Base-by-base conservation (phyloP, 2,888 invertebrate species). In the Euclidia mi region DNA sequence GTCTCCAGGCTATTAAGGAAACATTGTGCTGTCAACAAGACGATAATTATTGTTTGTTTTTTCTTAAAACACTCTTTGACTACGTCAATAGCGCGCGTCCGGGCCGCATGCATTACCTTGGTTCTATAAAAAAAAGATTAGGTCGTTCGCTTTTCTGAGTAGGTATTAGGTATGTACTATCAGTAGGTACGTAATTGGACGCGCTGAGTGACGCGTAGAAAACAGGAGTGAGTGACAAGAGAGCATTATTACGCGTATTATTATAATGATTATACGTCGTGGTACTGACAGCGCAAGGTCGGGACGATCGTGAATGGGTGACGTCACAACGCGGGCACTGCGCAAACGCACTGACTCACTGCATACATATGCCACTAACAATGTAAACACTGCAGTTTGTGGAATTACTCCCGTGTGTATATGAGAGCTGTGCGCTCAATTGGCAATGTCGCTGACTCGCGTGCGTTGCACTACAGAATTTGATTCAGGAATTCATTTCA, bases 271-370 rank as follows among this genome's bases (percentile, higher is more conserved):
- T 34, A 34, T 34, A 3, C 43, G 55, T 45, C 20, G 15, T 18
- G 38, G 37, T 17, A 34, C 31, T 4, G 48, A 34, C 65, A 18
- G 11, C 40, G 11, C 48, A 48, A 48, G 48, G 48, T 28, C 35
- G 31, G 47, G 29, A 18, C 32, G 18, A 32, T 20, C 20, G n/a
- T 48, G 48, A 48, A 48, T 48, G 48, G 31, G 18, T 41, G 40
- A 48, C 48, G 48, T 38, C 47, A 38, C 32, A 1, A 2, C 9
- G 17, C 11, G 11, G 6, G 12, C 38, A 29, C 37, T 28, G 3
- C 17, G 9, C 29, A 2, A 3, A n/a, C 47, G 38, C 17, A 18
- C 35, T 46, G 46, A 46, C 46, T 46, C 34, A 44, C 32, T 25
- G 45, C 35, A 35, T 15, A 11, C 43, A 3, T 2, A 38, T 28